phyloP scores from a whole-genome alignment of 2,113 vertebrate genomes.

The Cynopterus brachyotis region DNA sequence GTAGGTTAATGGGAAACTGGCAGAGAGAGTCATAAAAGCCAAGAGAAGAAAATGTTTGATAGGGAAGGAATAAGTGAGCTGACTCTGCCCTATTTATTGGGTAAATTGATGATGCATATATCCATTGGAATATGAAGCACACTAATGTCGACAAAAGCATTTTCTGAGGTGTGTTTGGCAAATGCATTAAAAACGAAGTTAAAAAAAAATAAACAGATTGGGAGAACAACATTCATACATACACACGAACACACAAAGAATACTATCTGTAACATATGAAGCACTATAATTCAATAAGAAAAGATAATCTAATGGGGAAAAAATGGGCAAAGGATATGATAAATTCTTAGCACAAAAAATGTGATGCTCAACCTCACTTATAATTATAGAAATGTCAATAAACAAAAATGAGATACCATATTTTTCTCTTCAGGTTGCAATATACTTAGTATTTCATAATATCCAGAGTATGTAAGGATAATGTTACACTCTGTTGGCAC shows the following conservation, averaged over 20 bases:
- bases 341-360: constrained; percentile 26
- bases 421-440: not conserved
- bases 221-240: not conserved
- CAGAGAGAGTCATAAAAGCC: not conserved
- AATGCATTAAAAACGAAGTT: not conserved
- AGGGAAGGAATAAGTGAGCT: not conserved
- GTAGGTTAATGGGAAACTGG: not conserved
- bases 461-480: not conserved
- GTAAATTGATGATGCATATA: not conserved
- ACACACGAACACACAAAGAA: not conserved
- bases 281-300: not conserved
- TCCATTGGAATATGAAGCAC: not conserved
- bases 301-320: not conserved
- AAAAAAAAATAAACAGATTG: not conserved
- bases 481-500: not conserved
- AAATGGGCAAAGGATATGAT: not conserved
- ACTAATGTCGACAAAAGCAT: not conserved
- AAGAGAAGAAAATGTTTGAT: not conserved
- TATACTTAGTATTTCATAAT: constrained; percentile 5
- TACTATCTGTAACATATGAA: not conserved
- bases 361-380: not conserved
- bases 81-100: not conserved
- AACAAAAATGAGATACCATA: not conserved
- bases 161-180: not conserved
- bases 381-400: not conserved